Conservation (phyloP, 2,797 vertebrate species). For the Sebastes iracundus region DNA sequence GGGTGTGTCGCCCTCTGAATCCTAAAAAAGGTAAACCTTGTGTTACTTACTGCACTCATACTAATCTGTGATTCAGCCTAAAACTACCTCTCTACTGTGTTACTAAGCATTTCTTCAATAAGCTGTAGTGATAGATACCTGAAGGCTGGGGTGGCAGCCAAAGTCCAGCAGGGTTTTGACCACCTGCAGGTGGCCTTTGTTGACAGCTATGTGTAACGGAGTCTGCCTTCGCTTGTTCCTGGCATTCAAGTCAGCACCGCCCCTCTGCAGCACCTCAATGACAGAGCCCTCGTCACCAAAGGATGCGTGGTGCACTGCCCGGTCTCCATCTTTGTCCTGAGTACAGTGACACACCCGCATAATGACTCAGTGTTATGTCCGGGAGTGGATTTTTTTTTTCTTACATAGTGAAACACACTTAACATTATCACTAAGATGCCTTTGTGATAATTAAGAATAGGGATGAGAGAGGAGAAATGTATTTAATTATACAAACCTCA, state of each 20-base stretch:
- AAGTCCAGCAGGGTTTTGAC: slow-evolving; percentile 98
- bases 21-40: slow-evolving; percentile 77
- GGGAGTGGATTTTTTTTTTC: neutral
- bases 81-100: neutral
- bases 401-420: neutral
- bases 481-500: slow-evolving; percentile 85
- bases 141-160: slow-evolving; percentile 97
- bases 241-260: slow-evolving; percentile 96
- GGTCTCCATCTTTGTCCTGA: slow-evolving; percentile 98
- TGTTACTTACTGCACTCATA: slow-evolving; percentile 25
- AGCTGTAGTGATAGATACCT: slow-evolving; percentile 82
- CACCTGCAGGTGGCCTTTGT: slow-evolving; percentile 98
- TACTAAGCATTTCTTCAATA: slow-evolving; percentile 7
- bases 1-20: slow-evolving; percentile 99
- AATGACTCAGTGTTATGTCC: slow-evolving; percentile 25
- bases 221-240: slow-evolving; percentile 98
- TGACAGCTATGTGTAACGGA: slow-evolving; percentile 97
- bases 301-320: slow-evolving; percentile 96
- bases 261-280: slow-evolving; percentile 96
- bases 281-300: slow-evolving; percentile 98
- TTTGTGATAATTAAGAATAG: neutral
- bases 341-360: slow-evolving; percentile 33
- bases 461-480: neutral
- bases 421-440: neutral
- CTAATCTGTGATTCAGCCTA: neutral